Evolutionary conservation across 2,113 vertebrate genomes (phyloP).

Genomic region (Lophius piscatorius): DNA sequence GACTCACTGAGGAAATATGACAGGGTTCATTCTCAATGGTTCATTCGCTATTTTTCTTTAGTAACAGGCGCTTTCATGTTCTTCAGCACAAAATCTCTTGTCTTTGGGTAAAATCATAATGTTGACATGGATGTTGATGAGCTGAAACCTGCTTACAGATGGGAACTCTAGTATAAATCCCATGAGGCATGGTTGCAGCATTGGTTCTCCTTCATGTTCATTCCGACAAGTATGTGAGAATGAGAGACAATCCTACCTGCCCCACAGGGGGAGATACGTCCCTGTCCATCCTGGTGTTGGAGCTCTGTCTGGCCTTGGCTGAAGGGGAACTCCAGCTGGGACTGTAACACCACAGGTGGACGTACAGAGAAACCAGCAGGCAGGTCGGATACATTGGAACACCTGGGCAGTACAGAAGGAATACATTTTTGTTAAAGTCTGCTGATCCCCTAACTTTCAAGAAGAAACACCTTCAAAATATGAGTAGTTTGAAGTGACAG

Average conservation of each 20-base stretch:
- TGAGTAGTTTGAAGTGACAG: too few species aligned
- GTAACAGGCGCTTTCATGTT: too few species aligned
- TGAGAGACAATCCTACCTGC: conserved; percentile 78
- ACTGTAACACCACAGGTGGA: conserved; percentile 82
- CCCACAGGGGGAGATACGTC: conserved; percentile 87
- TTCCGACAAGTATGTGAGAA: neutral
- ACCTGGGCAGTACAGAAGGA: conserved; percentile 73
- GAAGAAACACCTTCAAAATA: neutral
- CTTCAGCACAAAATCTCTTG: too few species aligned
- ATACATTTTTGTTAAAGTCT: neutral
- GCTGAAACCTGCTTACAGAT: too few species aligned
- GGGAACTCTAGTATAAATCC: too few species aligned
- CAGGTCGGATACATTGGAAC: conserved; percentile 76
- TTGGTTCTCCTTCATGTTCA: too few species aligned
- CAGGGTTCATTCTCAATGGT: too few species aligned
- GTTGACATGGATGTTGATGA: too few species aligned
- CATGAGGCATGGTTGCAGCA: too few species aligned
- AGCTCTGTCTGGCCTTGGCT: conserved; percentile 80
- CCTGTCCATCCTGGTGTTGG: conserved; percentile 55
- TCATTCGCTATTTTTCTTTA: too few species aligned
- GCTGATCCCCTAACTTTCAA: neutral
- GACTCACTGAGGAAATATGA: too few species aligned
- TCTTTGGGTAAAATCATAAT: too few species aligned
- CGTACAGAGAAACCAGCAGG: conserved; percentile 82
- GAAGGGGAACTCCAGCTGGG: conserved; percentile 85